Evolutionary conservation across 1,140 invertebrate genomes (phyloP), one percentile per base, ranked within the genome.

Genomic region (Halyomorpha halys): DNA sequence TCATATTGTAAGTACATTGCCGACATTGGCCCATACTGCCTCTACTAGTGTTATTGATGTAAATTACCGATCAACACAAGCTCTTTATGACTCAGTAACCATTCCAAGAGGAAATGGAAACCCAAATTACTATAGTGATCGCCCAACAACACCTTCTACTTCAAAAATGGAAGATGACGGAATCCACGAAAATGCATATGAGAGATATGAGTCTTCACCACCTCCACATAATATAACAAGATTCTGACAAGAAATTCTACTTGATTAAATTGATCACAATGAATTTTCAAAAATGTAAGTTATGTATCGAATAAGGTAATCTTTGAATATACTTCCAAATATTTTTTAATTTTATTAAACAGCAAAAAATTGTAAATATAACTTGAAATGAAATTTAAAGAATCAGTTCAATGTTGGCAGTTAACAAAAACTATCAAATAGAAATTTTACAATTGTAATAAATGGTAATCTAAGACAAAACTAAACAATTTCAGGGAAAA

Each of bases 81-180:
- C 73, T 16, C 67, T 74, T 4, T 74, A 74, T 63, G 73, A 74
- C 69, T 73, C 72, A 15, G 70, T 73, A 13, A 21, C 60, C 13
- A 49, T 54, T 8, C 44, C 65, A 0, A 44, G 62, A 18, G 70
- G 70, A 9, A 64, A 67, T 21, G 53, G 62, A 13, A 71, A 71
- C 53, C 68, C 69, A 0, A 71, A 70, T 63, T 71, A 67, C 59
- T 70, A 72, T 45, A 64, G 67, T 9, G 70, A 68, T 45, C 16
- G 67, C 5, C 66, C 69, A 19, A 62, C 61, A 39, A 68, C 67
- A n/a, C 67, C 70, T 5, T 68, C 66, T 0, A 69, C 69, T 25
- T 66, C 69, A 3, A 68, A 66, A 66, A 67, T 69, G 67, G 68
- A 70, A 30, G 63, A 66, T 44, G 30, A 59, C 9, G 39, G 44